Percentiles rank a stretch among this genome's conserved stretches.
Evolutionary conservation across 2,113 vertebrate genomes (phyloP).

Genomic region (Heptranchias perlo): DNA sequence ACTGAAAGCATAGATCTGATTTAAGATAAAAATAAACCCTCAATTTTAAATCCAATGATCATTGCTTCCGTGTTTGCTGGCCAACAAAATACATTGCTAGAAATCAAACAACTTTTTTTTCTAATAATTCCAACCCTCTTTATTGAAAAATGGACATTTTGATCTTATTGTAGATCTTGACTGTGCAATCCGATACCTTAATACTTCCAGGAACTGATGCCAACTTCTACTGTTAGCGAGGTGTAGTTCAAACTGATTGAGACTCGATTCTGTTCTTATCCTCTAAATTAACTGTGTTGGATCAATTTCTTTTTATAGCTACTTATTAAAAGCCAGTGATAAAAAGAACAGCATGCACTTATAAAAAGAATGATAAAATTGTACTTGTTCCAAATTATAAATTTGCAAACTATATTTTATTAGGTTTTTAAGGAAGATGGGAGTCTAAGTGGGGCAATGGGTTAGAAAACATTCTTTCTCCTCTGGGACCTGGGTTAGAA

Average conservation of each 20-base stretch:
- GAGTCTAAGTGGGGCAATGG: neutral
- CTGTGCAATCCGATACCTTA: neutral
- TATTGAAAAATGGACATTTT: neutral
- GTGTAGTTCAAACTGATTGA: neutral
- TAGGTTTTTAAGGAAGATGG: neutral
- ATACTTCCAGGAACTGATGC: neutral
- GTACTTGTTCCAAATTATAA: conserved; percentile 6
- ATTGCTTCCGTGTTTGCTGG: neutral
- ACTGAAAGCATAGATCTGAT: too few relatives aligned
- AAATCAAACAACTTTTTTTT: neutral
- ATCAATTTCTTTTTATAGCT: neutral
- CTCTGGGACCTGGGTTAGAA: neutral
- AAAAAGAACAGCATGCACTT: neutral
- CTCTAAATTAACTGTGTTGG: neutral
- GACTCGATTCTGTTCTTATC: neutral
- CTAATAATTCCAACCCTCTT: neutral
- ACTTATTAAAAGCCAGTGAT: neutral
- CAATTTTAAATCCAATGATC: neutral
- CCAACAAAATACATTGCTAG: neutral
- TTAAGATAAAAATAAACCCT: neutral
- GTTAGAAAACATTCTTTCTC: neutral
- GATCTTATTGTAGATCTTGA: neutral
- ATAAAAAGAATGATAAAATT: neutral
- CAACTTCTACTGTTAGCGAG: neutral
- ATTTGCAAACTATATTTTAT: neutral